phyloP scores from a whole-genome alignment of 2,888 invertebrate genomes.

The Erebia palarica region DNA sequence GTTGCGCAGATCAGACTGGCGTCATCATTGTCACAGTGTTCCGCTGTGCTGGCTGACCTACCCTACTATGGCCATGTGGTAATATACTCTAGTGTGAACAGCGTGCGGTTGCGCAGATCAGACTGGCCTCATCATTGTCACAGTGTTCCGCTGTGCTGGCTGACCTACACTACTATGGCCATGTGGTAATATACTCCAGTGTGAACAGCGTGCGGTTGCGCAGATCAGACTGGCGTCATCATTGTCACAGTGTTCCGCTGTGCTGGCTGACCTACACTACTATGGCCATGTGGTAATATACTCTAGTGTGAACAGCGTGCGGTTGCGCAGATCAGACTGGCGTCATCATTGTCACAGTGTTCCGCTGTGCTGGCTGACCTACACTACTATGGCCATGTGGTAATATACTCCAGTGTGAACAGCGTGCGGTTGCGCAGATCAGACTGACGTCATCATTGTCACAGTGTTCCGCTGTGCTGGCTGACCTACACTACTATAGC shows the following conservation, averaged over 20 bases:
- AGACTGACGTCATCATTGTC: too few relatives aligned
- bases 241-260: slow-evolving; percentile 88
- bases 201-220: slow-evolving; percentile 79
- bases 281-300: slow-evolving; percentile 86
- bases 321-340: slow-evolving; percentile 85
- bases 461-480: too few relatives aligned
- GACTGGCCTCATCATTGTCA: slow-evolving; percentile 90
- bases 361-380: slow-evolving; percentile 91
- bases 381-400: slow-evolving; percentile 89
- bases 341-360: slow-evolving; percentile 88
- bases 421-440: too few relatives aligned
- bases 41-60: too few relatives aligned
- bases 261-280: slow-evolving; percentile 92
- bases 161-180: slow-evolving; percentile 89
- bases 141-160: slow-evolving; percentile 90
- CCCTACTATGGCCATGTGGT: too few relatives aligned
- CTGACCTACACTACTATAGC: too few relatives aligned
- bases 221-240: slow-evolving; percentile 85
- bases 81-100: slow-evolving; percentile 73
- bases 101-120: slow-evolving; percentile 87
- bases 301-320: slow-evolving; percentile 61
- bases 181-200: slow-evolving; percentile 81
- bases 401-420: slow-evolving; percentile 56
- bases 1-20: slow-evolving; percentile 84
- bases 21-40: too few relatives aligned